These are phyloP conservation scores for Hydrotaea cyrtoneurina DNA, from an alignment of 2,888 invertebrate genomes.

Conservation along the genomic window DNA sequence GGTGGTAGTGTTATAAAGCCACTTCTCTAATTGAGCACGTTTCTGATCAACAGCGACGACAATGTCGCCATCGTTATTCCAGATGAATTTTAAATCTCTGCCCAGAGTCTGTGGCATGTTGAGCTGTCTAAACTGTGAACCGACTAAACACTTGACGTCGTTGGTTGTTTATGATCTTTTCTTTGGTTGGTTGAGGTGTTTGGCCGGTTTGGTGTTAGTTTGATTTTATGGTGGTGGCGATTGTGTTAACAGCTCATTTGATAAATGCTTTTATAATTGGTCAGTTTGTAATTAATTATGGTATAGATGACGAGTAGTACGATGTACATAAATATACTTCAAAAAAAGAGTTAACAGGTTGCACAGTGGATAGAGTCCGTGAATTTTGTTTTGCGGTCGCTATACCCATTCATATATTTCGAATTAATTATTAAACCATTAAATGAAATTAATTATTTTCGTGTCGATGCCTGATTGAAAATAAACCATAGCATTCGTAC, in stretches of 20 bases:
- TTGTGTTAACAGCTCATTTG: conserved; percentile 22
- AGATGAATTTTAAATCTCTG: conserved; percentile 7
- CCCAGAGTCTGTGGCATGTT: conserved; percentile 27
- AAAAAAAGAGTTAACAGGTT: conserved; percentile 13
- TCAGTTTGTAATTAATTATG: conserved; percentile 50
- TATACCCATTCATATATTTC: too few species aligned
- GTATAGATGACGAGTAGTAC: conserved; percentile 1
- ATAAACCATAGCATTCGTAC: not conserved
- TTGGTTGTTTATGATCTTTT: not conserved
- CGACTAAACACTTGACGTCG: not conserved
- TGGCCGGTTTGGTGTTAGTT: not conserved
- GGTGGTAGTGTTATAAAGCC: conserved; percentile 60
- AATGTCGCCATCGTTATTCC: not conserved
- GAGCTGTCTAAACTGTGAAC: not conserved
- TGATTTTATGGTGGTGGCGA: conserved; percentile 4
- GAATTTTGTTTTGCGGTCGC: too few species aligned
- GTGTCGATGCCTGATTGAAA: not conserved
- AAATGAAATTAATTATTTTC: not conserved
- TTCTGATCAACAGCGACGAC: not conserved
- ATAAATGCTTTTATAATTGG: conserved; percentile 58
- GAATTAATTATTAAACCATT: not conserved
- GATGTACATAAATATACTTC: not conserved
- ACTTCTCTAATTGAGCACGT: conserved; percentile 47
- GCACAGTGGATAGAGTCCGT: not conserved
- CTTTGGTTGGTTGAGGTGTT: conserved; percentile 13